phyloP scores from a whole-genome alignment of 2,797 vertebrate genomes.

The Gymnocypris eckloni region DNA sequence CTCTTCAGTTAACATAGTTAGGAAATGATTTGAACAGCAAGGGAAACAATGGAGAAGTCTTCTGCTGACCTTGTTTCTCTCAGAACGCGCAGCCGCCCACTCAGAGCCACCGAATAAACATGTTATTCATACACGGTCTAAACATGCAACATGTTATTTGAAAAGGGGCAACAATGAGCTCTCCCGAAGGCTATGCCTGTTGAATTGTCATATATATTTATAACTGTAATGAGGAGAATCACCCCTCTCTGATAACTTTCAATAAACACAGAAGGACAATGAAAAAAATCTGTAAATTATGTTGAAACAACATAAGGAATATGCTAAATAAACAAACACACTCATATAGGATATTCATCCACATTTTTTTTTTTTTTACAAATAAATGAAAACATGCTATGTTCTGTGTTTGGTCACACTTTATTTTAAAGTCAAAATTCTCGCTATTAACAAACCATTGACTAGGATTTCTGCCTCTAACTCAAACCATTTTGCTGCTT shows the following conservation, averaged over 20 bases:
- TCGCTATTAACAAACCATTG: neutral
- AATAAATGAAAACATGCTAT: neutral
- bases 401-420: neutral
- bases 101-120: conserved; percentile 48
- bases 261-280: conserved; percentile 4
- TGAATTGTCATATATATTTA: conserved; percentile 34
- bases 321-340: neutral
- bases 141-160: conserved; percentile 34
- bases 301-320: neutral
- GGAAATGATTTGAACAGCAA: conserved; percentile 26
- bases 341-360: neutral
- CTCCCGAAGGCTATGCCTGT: neutral
- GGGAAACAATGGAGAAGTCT: conserved; percentile 47
- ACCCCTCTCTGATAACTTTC: conserved; percentile 24
- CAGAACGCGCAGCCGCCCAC: conserved; percentile 46
- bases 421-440: neutral
- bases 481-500: neutral
- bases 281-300: neutral
- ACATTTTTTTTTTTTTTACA: no score
- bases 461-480: neutral
- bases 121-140: conserved; percentile 52
- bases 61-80: conserved; percentile 50
- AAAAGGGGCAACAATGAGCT: conserved; percentile 16
- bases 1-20: conserved; percentile 35
- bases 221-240: conserved; percentile 25